Evolutionary conservation across 2,797 vertebrate species (phyloP).

Genomic region (Okamejei kenojei): DNA sequence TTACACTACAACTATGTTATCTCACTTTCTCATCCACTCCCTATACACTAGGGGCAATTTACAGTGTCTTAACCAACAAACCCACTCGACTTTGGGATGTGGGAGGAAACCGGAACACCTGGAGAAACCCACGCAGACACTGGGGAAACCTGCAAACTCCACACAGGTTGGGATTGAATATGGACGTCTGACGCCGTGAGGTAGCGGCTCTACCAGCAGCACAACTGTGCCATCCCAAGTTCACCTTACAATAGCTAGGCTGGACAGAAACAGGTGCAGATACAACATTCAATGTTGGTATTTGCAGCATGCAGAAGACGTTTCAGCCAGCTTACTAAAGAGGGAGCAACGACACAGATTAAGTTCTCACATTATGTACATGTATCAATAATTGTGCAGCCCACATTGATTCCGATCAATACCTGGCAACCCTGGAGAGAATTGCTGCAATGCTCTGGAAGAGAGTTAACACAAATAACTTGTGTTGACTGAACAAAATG

Average conservation of each 20-base stretch:
- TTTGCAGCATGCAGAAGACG: not conserved
- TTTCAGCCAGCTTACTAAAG: not conserved
- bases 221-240: no score
- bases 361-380: not conserved
- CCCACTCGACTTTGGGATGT: no score
- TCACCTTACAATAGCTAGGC: not conserved
- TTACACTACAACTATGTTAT: no score
- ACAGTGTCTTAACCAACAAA: no score
- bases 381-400: not conserved
- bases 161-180: no score
- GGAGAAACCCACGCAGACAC: no score
- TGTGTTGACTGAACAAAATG: constrained; percentile 50
- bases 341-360: not conserved
- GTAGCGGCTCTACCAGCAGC: no score
- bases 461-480: constrained; percentile 42
- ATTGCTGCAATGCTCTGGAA: not conserved
- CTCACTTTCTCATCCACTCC: no score
- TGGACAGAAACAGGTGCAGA: not conserved
- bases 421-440: not conserved
- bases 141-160: no score
- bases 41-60: no score
- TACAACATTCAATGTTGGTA: not conserved
- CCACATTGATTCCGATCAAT: not conserved
- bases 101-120: no score
- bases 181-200: no score